Conservation (phyloP, 2,888 invertebrate species). For the Beris chalybata region DNA sequence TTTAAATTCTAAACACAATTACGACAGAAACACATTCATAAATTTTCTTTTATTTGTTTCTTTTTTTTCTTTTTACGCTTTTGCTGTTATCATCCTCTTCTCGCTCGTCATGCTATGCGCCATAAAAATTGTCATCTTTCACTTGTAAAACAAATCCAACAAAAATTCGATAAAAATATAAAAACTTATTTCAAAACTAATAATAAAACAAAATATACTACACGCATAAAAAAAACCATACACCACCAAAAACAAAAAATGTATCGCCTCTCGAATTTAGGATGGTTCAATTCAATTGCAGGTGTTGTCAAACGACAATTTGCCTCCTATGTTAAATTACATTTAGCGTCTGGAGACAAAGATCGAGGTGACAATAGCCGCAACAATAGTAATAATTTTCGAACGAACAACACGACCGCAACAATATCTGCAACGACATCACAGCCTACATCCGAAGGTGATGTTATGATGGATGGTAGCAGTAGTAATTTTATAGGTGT, state of each 20-base stretch:
- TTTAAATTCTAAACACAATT: background rate
- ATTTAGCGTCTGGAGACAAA: constrained; percentile 61
- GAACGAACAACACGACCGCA: constrained; percentile 36
- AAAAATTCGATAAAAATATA: background rate
- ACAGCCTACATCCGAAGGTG: constrained; percentile 18
- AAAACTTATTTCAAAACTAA: background rate
- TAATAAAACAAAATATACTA: constrained; percentile 13
- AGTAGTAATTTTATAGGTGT: constrained; percentile 1
- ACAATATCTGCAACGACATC: constrained; percentile 22
- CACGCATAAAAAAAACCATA: constrained; percentile 28
- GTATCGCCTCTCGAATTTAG: constrained; percentile 41
- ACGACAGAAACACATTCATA: background rate
- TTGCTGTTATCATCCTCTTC: constrained; percentile 31
- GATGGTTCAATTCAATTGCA: constrained; percentile 71
- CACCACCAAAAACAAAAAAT: constrained; percentile 19
- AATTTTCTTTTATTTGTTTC: constrained; percentile 13
- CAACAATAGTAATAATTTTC: constrained; percentile 22
- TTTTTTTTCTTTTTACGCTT: constrained; percentile 25
- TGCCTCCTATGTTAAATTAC: constrained; percentile 80
- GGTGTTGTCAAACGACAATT: constrained; percentile 77
- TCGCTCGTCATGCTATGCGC: constrained; percentile 27
- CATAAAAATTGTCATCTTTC: constrained; percentile 14
- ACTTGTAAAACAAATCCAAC: background rate
- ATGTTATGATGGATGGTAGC: constrained; percentile 1
- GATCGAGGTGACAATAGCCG: constrained; percentile 38